phyloP scores from a whole-genome alignment of 2,113 vertebrate species.

The Salvelinus namaycush region DNA sequence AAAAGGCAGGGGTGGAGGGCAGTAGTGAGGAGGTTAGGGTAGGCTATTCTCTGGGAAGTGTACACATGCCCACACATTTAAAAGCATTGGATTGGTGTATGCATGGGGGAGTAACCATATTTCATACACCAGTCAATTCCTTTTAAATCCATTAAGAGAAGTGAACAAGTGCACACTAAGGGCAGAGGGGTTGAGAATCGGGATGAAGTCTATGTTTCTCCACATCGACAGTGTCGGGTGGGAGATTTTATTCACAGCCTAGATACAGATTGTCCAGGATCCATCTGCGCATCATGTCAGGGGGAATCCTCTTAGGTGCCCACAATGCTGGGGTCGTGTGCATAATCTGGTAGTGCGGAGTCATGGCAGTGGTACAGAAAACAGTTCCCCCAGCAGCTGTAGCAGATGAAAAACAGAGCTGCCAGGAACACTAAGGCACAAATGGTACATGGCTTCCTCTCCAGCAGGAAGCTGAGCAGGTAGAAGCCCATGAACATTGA shows the following conservation, averaged over 20 bases:
- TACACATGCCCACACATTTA: background rate
- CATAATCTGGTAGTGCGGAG: slow-evolving; percentile 85
- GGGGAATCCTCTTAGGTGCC: slow-evolving; percentile 81
- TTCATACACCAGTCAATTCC: background rate
- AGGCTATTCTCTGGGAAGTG: background rate
- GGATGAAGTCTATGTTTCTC: slow-evolving; percentile 26
- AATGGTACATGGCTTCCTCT: slow-evolving; percentile 98
- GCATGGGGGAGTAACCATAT: background rate
- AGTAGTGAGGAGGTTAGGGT: slow-evolving; percentile 14
- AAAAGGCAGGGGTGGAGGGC: slow-evolving; percentile 11
- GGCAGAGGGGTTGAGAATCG: slow-evolving; percentile 7
- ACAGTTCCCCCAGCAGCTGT: slow-evolving; percentile 99
- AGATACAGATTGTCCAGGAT: slow-evolving; percentile 63
- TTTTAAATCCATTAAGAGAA: background rate
- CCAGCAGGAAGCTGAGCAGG: slow-evolving; percentile 97
- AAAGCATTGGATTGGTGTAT: background rate
- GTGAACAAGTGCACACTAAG: background rate
- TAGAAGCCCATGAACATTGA: slow-evolving; percentile 99
- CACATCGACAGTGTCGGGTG: slow-evolving; percentile 35
- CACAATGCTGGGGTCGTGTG: slow-evolving; percentile 91
- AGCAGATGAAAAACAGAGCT: slow-evolving; percentile 96
- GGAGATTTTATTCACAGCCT: slow-evolving; percentile 50
- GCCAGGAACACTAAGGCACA: slow-evolving; percentile 99
- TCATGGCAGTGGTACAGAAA: slow-evolving; percentile 98
- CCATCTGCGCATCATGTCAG: slow-evolving; percentile 23